These are phyloP conservation scores for Centropristis striata DNA, from an alignment of 2,113 vertebrate species.

Conservation along the genomic window DNA sequence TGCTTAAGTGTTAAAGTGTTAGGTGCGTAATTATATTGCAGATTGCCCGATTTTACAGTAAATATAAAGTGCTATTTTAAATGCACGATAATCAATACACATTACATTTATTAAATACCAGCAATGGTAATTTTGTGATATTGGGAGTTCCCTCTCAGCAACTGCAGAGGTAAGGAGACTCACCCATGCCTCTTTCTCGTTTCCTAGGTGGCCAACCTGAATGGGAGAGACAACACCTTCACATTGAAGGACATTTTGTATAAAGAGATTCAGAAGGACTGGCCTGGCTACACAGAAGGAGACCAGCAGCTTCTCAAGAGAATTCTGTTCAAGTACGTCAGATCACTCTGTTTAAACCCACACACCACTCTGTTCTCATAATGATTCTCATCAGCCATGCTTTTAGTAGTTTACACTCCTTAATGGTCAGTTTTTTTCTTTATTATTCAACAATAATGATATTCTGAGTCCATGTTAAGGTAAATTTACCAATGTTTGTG, in stretches of 20 bases:
- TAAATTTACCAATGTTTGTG: neutral
- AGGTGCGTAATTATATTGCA: too few species aligned
- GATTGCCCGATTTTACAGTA: too few species aligned
- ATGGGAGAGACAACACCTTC: slow-evolving; percentile 92
- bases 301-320: slow-evolving; percentile 96
- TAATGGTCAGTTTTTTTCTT: neutral
- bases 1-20: too few species aligned
- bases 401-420: neutral
- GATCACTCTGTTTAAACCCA: neutral
- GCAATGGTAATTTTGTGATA: too few species aligned
- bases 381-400: neutral
- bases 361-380: neutral
- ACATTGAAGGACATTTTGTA: slow-evolving; percentile 93
- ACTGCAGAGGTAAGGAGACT: neutral
- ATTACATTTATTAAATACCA: too few species aligned
- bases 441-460: neutral
- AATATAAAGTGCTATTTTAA: too few species aligned
- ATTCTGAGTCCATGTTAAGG: neutral
- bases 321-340: slow-evolving; percentile 90
- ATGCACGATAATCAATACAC: too few species aligned
- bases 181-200: neutral
- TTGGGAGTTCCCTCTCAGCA: neutral
- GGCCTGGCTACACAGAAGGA: slow-evolving; percentile 96
- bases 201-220: slow-evolving; percentile 92
- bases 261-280: slow-evolving; percentile 95